Conservation (phyloP, 2,888 invertebrate species). For the Tenthredo distinguenda region DNA sequence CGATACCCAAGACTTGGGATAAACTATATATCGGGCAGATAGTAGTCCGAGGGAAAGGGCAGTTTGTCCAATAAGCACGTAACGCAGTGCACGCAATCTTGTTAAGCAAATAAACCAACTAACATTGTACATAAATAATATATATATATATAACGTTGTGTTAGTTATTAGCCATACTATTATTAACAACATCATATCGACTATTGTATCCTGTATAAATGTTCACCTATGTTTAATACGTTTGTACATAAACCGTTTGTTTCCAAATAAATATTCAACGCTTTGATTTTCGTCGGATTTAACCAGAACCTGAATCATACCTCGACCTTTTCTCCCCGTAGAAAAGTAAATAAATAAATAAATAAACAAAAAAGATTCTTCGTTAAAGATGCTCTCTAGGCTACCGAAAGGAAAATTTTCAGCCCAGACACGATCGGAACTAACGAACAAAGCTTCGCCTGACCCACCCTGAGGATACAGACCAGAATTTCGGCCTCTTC, state of each 20-base stretch:
- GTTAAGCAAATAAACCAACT: conserved; percentile 61
- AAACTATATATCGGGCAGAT: conserved; percentile 12
- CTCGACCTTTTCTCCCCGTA: neutral
- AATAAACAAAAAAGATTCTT: neutral
- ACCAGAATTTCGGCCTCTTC: neutral
- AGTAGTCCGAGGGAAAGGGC: neutral
- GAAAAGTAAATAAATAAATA: neutral
- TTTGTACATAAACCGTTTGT: conserved; percentile 69
- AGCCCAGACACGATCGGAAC: neutral
- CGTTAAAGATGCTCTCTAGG: neutral
- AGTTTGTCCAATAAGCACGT: conserved; percentile 42
- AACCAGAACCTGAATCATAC: neutral
- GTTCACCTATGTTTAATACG: conserved; percentile 73
- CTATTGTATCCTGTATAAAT: conserved; percentile 73
- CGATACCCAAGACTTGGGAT: neutral
- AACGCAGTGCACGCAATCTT: conserved; percentile 58
- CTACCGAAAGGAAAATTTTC: neutral
- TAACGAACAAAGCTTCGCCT: neutral
- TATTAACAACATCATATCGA: conserved; percentile 67
- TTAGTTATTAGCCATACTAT: conserved; percentile 67
- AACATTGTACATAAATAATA: conserved; percentile 39
- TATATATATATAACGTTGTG: conserved; percentile 53
- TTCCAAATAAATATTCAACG: conserved; percentile 63
- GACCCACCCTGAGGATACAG: conserved; percentile 8
- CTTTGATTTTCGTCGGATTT: conserved; percentile 66